Evolutionary conservation across 2,888 invertebrate species (phyloP).

Genomic region (Nowickia ferox): DNA sequence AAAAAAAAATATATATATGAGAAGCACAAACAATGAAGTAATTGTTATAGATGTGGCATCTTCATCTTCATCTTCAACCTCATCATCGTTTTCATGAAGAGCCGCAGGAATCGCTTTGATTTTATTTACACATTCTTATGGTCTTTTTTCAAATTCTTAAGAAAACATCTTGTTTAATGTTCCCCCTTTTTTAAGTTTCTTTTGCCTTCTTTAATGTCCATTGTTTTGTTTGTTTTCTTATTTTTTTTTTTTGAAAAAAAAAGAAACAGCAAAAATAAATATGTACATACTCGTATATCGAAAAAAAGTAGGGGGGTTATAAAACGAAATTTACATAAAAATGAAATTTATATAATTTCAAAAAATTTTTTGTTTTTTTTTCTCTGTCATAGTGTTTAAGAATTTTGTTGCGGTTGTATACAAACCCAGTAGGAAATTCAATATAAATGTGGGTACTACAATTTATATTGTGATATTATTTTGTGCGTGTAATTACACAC

Average conservation of each 20-base stretch:
- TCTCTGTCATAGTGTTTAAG: not conserved
- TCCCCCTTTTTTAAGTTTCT: constrained; percentile 28
- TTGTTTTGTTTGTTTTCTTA: constrained; percentile 34
- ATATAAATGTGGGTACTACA: not conserved
- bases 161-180: constrained; percentile 38
- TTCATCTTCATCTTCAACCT: constrained; percentile 33
- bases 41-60: constrained; percentile 55
- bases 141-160: not conserved
- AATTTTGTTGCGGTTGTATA: not conserved
- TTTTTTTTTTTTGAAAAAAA: not conserved
- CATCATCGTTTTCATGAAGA: constrained; percentile 31
- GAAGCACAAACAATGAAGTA: constrained; percentile 40
- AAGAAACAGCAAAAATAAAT: constrained; percentile 11
- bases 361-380: constrained; percentile 49
- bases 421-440: not conserved
- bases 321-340: constrained; percentile 74
- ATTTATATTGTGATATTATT: not conserved
- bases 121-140: not conserved
- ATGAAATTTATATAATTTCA: constrained; percentile 73
- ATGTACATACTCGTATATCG: not conserved
- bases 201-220: constrained; percentile 28
- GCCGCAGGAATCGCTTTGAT: constrained; percentile 41
- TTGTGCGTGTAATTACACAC: not conserved
- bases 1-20: not conserved
- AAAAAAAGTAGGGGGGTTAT: constrained; percentile 59